Evolutionary conservation across 2,113 vertebrate genomes (phyloP).

Genomic region (Bucco capensis): DNA sequence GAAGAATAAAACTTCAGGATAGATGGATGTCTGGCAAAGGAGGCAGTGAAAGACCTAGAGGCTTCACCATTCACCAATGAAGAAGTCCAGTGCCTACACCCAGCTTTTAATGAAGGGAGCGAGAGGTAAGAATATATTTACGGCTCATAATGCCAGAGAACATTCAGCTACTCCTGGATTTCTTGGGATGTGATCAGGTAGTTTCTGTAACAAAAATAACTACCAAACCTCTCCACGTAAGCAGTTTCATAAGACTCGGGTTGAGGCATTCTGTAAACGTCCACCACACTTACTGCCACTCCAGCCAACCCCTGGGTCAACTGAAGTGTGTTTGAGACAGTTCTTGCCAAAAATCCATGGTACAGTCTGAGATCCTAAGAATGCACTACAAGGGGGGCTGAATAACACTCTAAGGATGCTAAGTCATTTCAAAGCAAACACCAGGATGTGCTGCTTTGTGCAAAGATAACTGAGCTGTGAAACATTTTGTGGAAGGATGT

Average conservation of each 20-base stretch:
- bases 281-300: neutral
- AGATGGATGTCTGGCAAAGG: neutral
- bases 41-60: neutral
- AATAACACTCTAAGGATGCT: neutral
- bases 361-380: neutral
- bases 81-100: neutral
- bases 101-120: neutral
- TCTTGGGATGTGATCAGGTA: neutral
- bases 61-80: neutral
- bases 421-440: neutral
- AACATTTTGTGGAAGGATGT: neutral
- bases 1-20: neutral
- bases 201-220: neutral
- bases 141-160: neutral
- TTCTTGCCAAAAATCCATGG: neutral
- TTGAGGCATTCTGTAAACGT: neutral
- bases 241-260: neutral
- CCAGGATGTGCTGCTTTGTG: neutral
- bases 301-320: fast-evolving
- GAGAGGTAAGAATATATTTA: neutral
- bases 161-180: neutral
- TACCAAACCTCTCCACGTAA: neutral
- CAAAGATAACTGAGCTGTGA: neutral
- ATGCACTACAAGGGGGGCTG: fast-evolving
- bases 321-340: neutral